phyloP scores from a whole-genome alignment of 2,888 invertebrate genomes.

The Nemotelus pantherinus region DNA sequence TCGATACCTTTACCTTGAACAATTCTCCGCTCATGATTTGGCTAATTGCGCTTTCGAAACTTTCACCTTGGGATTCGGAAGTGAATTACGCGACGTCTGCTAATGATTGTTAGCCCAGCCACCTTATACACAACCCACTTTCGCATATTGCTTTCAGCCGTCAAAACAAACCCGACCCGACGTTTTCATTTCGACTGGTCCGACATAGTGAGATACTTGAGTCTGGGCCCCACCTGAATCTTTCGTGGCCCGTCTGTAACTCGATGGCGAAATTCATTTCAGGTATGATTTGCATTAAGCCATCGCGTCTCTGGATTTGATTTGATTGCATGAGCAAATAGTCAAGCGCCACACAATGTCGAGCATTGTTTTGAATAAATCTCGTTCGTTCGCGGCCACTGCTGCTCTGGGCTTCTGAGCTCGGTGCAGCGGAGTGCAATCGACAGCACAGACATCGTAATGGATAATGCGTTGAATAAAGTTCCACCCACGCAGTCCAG shows the following conservation, averaged over 20 bases:
- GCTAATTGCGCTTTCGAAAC: conserved; percentile 12
- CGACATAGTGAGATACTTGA: background rate
- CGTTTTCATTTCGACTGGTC: conserved; percentile 25
- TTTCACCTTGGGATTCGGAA: conserved; percentile 19
- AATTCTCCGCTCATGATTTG: too few species aligned
- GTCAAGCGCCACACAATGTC: conserved; percentile 9
- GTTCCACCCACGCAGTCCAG: conserved; percentile 28
- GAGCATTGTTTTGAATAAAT: conserved; percentile 38
- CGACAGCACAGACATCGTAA: conserved; percentile 17
- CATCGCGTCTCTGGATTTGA: conserved; percentile 13
- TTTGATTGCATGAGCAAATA: conserved; percentile 6
- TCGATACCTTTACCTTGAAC: too few species aligned
- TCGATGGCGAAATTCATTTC: conserved; percentile 19
- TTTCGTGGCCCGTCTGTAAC: background rate
- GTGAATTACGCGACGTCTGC: conserved; percentile 15
- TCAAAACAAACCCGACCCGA: conserved; percentile 29
- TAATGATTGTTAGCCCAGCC: conserved; percentile 6
- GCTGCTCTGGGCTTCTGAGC: background rate
- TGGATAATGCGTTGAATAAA: conserved; percentile 8
- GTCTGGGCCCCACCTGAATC: background rate
- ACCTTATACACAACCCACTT: background rate
- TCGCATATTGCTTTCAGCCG: background rate
- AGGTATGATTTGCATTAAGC: conserved; percentile 36
- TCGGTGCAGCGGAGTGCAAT: background rate
- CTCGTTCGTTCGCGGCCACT: background rate